A percentile compares a stretch with the other conserved stretches of the same genome.
Evolutionary conservation across 2,797 vertebrate genomes (phyloP).

Genomic region (Amniataba percoides): DNA sequence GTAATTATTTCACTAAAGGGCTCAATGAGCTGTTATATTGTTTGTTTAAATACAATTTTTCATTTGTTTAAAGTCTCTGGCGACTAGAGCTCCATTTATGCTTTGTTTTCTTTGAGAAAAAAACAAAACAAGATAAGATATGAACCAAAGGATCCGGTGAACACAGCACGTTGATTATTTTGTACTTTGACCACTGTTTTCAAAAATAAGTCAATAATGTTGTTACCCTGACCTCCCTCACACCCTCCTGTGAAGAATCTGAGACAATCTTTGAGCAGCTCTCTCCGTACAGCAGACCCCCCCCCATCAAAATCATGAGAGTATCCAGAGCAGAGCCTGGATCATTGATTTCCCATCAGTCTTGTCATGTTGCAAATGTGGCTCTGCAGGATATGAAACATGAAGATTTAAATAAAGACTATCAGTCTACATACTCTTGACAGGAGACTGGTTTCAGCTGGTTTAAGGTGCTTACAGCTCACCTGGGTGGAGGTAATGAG

Average conservation of each 20-base stretch:
- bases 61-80: background rate
- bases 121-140: constrained; percentile 70
- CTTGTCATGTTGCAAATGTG: background rate
- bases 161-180: constrained; percentile 26
- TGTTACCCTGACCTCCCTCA: constrained; percentile 42
- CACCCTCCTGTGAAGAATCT: background rate
- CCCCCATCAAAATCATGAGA: background rate
- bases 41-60: background rate
- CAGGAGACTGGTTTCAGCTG: background rate
- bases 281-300: background rate
- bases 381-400: background rate
- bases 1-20: background rate
- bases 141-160: constrained; percentile 18
- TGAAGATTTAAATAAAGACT: background rate
- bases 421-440: background rate
- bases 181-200: constrained; percentile 78
- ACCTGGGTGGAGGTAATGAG: background rate
- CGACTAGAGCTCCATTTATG: background rate
- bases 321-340: background rate
- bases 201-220: constrained; percentile 69
- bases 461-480: background rate
- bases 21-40: background rate
- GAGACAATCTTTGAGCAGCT: background rate
- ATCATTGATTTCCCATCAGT: background rate
- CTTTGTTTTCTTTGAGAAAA: constrained; percentile 42